phyloP scores from a whole-genome alignment of 53 echinoderm and acorn worm species.

The Actinopyga echinites region DNA sequence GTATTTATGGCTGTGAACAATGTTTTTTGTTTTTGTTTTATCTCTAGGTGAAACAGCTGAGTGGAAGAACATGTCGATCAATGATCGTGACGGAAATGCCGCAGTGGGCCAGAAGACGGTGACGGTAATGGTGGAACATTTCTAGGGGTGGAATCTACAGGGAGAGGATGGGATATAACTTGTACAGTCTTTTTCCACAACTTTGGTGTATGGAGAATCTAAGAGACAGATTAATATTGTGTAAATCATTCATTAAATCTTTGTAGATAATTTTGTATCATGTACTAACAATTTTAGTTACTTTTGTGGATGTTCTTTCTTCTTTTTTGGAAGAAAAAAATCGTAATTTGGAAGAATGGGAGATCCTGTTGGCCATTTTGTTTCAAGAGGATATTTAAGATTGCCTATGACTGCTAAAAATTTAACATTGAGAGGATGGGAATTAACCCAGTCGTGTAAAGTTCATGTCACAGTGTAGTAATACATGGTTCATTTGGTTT shows the following conservation, averaged over 20 bases:
- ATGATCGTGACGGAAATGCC: slow-evolving; percentile 58
- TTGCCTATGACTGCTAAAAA: too few relatives aligned
- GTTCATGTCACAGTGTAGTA: too few relatives aligned
- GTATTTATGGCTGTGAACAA: too few relatives aligned
- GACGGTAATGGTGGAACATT: slow-evolving; percentile 93
- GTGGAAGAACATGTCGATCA: slow-evolving; percentile 92
- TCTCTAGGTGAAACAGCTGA: slow-evolving; percentile 65
- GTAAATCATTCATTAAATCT: neutral
- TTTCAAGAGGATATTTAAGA: too few relatives aligned
- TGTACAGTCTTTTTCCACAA: too few relatives aligned
- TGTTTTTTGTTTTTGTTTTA: neutral
- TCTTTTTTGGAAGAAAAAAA: neutral
- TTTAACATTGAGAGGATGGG: too few relatives aligned
- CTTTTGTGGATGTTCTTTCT: neutral
- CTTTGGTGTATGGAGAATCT: neutral
- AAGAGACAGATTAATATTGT: slow-evolving; percentile 13
- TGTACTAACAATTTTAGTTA: slow-evolving; percentile 3
- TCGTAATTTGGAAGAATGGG: neutral
- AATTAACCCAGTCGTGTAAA: too few relatives aligned
- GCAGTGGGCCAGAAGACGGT: slow-evolving; percentile 85
- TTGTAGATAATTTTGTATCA: slow-evolving; percentile 19
- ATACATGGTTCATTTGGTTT: too few relatives aligned
- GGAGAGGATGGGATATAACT: too few relatives aligned
- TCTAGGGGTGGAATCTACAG: slow-evolving; percentile 61
- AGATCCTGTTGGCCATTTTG: too few relatives aligned